Evolutionary conservation across 1,140 invertebrate genomes (phyloP).

Genomic region (Dendroctonus ponderosae): DNA sequence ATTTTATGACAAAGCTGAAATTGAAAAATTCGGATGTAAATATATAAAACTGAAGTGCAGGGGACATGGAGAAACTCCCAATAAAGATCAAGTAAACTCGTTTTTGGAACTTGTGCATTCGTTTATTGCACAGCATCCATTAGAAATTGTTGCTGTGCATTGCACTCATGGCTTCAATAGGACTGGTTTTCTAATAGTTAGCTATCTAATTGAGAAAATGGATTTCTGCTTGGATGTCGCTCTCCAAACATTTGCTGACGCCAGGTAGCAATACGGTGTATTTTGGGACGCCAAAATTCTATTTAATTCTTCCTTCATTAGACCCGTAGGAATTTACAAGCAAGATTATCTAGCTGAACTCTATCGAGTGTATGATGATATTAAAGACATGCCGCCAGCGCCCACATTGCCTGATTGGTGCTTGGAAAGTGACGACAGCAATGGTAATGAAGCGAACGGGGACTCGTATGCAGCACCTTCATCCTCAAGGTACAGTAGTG

Average conservation of each 20-base stretch:
- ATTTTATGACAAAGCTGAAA: constrained; percentile 81
- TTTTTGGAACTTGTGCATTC: constrained; percentile 78
- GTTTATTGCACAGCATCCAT: constrained; percentile 77
- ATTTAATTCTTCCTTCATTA: constrained; percentile 38
- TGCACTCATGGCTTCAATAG: constrained; percentile 99
- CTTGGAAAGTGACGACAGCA: constrained; percentile 53
- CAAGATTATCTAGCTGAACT: constrained; percentile 72
- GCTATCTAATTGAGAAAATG: constrained; percentile 72
- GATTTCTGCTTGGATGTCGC: constrained; percentile 40
- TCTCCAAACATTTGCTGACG: constrained; percentile 39
- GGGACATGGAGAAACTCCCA: constrained; percentile 81
- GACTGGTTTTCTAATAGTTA: constrained; percentile 91
- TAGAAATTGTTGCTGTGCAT: constrained; percentile 86
- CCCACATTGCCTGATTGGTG: constrained; percentile 84
- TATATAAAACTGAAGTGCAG: constrained; percentile 87
- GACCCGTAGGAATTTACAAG: constrained; percentile 78
- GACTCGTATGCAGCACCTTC: neutral
- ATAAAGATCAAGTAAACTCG: constrained; percentile 69
- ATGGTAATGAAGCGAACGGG: neutral
- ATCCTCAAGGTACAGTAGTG: neutral
- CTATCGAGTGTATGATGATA: constrained; percentile 75
- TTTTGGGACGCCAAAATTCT: neutral
- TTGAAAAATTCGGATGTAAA: constrained; percentile 72
- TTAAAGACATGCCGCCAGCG: constrained; percentile 67
- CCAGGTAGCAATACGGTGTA: constrained; percentile 26